Base-by-base conservation (phyloP, 1,140 invertebrate species). In the Neodiprion fabricii region DNA sequence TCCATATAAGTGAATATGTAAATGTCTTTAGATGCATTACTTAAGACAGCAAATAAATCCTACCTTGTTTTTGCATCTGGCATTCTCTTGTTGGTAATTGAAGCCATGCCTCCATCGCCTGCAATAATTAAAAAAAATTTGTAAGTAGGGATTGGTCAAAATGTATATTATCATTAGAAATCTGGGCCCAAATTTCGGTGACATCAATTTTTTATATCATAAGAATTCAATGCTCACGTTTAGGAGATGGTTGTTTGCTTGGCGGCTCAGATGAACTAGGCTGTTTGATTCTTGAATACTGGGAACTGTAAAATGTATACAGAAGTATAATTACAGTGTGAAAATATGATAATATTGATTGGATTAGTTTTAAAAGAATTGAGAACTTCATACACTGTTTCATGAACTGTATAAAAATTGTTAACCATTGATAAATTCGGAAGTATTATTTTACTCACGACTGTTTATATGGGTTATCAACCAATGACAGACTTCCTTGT, bases 371-470 rank as follows among this genome's bases (percentile, higher is more conserved):
- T 3, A 40, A 40, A 40, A 40, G 28, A 40, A 3, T 40, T 40
- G 28, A 40, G 28, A 40, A 40, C 28, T 40, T 40, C 28, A 40
- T 40, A 40, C 28, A 40, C 28, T 40, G 28, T 40, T 3, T 40
- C 28, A 40, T 5, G 28, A 40, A 40, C 5, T 40, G 28, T 40
- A 40, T 40, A 40, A 40, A 40, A 40, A 40, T 40, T 40, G 28
- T 40, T 40, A 40, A 40, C 1, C 1, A 1, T 40, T 5, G 28
- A 40, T 5, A 40, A 40, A 2, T 40, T 40, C 5, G 28, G 28
- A 40, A 40, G 28, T 11, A 69, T 73, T 40, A 61, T 69, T 74
- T 5, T 53, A 72, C 77, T 76, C 48, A 78, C 77, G 71, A 67
- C 50, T 74, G 65, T 73, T 72, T 78, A 48, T 67, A 65, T 49